Conservation (phyloP, 2,113 vertebrate genomes). For the Tachysurus fulvidraco region DNA sequence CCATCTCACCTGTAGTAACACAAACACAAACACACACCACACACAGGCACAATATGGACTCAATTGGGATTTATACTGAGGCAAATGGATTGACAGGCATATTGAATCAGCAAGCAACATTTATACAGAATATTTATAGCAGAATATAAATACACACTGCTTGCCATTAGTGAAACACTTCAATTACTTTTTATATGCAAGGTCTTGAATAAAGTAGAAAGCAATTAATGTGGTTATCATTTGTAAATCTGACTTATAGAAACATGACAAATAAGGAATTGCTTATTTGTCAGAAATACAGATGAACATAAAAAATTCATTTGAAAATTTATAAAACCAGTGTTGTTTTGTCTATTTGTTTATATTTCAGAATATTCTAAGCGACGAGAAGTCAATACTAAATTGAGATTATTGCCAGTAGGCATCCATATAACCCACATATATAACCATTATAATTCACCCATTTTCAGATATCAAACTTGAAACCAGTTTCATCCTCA, state of each 20-base stretch:
- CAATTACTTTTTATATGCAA: not conserved
- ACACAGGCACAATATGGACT: constrained; percentile 58
- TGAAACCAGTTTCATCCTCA: not conserved
- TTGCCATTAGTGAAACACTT: not conserved
- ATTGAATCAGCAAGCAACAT: not conserved
- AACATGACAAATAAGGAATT: not conserved
- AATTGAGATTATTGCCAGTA: too few relatives aligned
- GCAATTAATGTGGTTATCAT: not conserved
- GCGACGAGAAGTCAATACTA: too few relatives aligned
- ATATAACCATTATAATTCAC: too few relatives aligned
- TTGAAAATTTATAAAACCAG: too few relatives aligned
- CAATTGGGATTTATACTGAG: constrained; percentile 58
- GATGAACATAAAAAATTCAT: not conserved
- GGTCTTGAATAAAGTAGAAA: not conserved
- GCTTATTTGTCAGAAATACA: not conserved
- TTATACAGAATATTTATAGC: not conserved
- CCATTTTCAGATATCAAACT: not conserved
- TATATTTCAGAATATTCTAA: not conserved
- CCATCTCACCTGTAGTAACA: constrained; percentile 67
- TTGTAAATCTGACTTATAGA: too few relatives aligned
- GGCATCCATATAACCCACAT: too few relatives aligned
- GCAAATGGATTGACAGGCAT: not conserved
- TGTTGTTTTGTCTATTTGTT: too few relatives aligned
- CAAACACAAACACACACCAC: constrained; percentile 46
- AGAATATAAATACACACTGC: not conserved